A percentile compares a stretch with the other conserved stretches of the same genome.
phyloP scores from a whole-genome alignment of 2,888 invertebrate genomes.

The Synanthedon andrenaeformis region DNA sequence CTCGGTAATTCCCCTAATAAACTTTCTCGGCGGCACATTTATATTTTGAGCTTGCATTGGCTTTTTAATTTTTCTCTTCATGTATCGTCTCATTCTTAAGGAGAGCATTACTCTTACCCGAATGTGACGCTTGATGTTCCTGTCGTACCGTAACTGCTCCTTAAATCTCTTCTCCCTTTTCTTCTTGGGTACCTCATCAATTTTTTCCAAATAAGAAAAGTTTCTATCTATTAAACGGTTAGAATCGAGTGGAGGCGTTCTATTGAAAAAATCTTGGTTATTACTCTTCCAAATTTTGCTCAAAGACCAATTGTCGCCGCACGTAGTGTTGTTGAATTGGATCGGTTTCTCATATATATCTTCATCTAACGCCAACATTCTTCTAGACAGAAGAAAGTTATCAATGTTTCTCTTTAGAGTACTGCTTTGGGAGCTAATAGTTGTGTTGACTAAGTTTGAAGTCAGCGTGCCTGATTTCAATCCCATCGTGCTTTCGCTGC shows the following conservation, averaged over 20 bases:
- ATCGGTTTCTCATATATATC: constrained; percentile 60
- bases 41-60: constrained; percentile 28
- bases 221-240: constrained; percentile 29
- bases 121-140: constrained; percentile 73
- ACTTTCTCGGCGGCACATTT: constrained; percentile 45
- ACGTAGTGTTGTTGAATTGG: constrained; percentile 41
- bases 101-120: constrained; percentile 76
- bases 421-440: constrained; percentile 52
- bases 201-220: constrained; percentile 35
- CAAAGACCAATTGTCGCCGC: constrained; percentile 66
- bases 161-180: constrained; percentile 47
- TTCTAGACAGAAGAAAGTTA: constrained; percentile 45
- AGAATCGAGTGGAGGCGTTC: constrained; percentile 34
- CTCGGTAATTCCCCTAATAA: constrained; percentile 39
- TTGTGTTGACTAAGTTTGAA: constrained; percentile 47
- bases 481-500: constrained; percentile 22
- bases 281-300: constrained; percentile 61
- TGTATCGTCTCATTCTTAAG: constrained; percentile 70
- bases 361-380: constrained; percentile 54
- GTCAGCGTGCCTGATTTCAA: constrained; percentile 44
- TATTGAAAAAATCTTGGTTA: constrained; percentile 43
- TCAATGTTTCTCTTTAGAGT: constrained; percentile 54
- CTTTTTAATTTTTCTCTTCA: constrained; percentile 46
- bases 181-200: constrained; percentile 52
- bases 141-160: constrained; percentile 65